Percentiles rank a stretch among this genome's conserved stretches.
phyloP scores from a whole-genome alignment of 2,888 invertebrate genomes.

The Amiota communis region DNA sequence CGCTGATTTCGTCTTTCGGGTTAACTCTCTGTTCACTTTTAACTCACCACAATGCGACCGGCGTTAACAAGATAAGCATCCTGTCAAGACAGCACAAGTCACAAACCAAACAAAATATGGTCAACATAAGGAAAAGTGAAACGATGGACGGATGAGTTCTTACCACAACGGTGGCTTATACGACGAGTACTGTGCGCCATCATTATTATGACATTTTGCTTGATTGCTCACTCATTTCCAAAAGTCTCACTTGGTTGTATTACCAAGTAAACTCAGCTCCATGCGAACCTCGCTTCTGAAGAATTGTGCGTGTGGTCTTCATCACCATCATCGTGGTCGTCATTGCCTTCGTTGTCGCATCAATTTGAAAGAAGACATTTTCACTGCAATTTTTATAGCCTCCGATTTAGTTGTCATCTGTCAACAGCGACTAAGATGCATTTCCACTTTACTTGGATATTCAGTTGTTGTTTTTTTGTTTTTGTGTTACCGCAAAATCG shows the following conservation, averaged over 20 bases:
- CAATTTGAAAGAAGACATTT: constrained; percentile 39
- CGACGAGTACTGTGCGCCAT: constrained; percentile 54
- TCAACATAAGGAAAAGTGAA: constrained; percentile 11
- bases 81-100: constrained; percentile 43
- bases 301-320: constrained; percentile 61
- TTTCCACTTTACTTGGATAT: constrained; percentile 1
- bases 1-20: constrained; percentile 43
- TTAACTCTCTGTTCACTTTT: not conserved
- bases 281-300: constrained; percentile 45
- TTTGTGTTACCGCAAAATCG: constrained; percentile 38
- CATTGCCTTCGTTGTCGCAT: constrained; percentile 56
- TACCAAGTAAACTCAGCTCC: not conserved
- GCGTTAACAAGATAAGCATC: constrained; percentile 62
- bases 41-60: constrained; percentile 28
- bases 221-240: constrained; percentile 52
- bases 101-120: constrained; percentile 17
- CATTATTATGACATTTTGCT: constrained; percentile 68
- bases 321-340: constrained; percentile 12
- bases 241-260: not conserved
- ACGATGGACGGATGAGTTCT: constrained; percentile 20
- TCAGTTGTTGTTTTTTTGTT: constrained; percentile 32
- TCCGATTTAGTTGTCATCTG: constrained; percentile 19
- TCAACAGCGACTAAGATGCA: not conserved
- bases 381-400: constrained; percentile 56
- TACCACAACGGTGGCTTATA: not conserved